These are phyloP conservation scores for Halocynthia aurantium DNA, from an alignment of 23 tunicate genomes.

Conservation along the genomic window DNA sequence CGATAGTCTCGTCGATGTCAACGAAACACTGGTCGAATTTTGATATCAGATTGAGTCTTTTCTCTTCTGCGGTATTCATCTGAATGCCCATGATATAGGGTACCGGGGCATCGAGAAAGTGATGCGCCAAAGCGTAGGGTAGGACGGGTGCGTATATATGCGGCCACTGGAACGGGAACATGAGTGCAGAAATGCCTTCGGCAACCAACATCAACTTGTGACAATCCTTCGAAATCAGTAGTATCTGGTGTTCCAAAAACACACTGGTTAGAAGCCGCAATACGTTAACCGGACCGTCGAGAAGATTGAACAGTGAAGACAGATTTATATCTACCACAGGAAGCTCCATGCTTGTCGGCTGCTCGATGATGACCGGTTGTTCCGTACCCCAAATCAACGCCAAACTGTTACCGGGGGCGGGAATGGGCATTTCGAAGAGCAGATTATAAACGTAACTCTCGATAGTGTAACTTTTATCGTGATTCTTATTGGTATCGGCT, in stretches of 20 bases:
- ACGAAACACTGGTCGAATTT: conserved; percentile 87
- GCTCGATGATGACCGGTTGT: conserved; percentile 53
- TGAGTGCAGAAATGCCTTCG: conserved; percentile 61
- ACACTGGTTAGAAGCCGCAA: conserved; percentile 55
- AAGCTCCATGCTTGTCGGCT: conserved; percentile 40
- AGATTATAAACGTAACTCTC: conserved; percentile 88
- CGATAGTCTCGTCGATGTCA: conserved; percentile 54
- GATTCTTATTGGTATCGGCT: background rate
- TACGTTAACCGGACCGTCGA: conserved; percentile 75
- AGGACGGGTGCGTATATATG: conserved; percentile 63
- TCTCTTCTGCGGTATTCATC: conserved; percentile 29
- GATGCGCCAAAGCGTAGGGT: conserved; percentile 53
- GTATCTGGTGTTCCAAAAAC: conserved; percentile 66
- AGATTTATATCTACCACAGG: conserved; percentile 68
- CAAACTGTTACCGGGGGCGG: conserved; percentile 44
- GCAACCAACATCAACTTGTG: conserved; percentile 46
- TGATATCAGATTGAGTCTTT: conserved; percentile 33
- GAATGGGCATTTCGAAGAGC: conserved; percentile 67
- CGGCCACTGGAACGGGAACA: conserved; percentile 95
- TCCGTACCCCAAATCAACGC: conserved; percentile 41
- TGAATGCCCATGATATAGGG: conserved; percentile 90
- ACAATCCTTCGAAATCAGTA: conserved; percentile 78
- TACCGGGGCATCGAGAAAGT: conserved; percentile 89
- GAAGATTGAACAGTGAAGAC: conserved; percentile 29
- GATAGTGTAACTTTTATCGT: conserved; percentile 22